Evolutionary conservation across 1,140 invertebrate species (phyloP).

Genomic region (Ridgeia piscesae): DNA sequence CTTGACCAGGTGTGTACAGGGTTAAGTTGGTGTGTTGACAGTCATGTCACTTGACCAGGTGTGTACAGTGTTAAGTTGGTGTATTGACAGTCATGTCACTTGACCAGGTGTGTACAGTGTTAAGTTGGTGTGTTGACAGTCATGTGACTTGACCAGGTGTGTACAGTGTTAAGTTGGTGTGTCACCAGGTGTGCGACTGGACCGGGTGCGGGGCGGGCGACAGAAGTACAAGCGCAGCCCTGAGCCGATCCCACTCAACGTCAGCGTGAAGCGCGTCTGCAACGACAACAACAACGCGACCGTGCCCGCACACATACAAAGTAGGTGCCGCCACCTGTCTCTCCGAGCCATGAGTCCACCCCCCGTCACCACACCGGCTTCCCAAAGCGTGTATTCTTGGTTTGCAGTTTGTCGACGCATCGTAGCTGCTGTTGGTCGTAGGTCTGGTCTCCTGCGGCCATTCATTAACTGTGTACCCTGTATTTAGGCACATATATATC

Average conservation of each 20-base stretch:
- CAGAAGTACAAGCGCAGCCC: conserved; percentile 84
- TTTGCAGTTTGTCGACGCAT: not conserved
- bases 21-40: too few species aligned
- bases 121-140: too few species aligned
- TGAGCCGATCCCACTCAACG: not conserved
- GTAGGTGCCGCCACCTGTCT: not conserved
- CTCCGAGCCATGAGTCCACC: not conserved
- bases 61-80: too few species aligned
- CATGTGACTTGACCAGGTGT: too few species aligned
- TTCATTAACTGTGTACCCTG: not conserved
- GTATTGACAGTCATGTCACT: too few species aligned
- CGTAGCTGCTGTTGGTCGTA: not conserved
- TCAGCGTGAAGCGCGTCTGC: not conserved
- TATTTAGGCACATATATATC: not conserved
- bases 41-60: too few species aligned
- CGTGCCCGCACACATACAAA: not conserved
- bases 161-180: too few species aligned
- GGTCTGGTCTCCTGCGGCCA: not conserved
- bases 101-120: too few species aligned
- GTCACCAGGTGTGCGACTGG: conserved; percentile 69
- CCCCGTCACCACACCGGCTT: not conserved
- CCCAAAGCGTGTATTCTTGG: not conserved
- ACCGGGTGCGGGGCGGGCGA: conserved; percentile 79
- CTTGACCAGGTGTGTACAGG: too few species aligned
- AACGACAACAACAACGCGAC: not conserved